Evolutionary conservation across 2,888 invertebrate genomes (phyloP), one percentile per base, ranked within the genome.

Genomic region (Helleia helle): DNA sequence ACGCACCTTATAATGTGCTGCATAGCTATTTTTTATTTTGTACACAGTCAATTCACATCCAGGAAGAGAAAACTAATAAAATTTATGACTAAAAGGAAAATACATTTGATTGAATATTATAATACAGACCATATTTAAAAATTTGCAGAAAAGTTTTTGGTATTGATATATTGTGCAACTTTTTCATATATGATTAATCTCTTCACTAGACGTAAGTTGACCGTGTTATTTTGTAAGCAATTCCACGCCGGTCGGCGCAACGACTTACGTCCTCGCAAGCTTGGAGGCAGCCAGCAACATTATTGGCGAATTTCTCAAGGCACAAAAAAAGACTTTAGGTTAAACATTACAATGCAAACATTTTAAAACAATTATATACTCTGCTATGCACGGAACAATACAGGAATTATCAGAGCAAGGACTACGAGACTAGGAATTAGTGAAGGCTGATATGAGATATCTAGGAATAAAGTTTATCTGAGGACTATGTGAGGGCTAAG

Each of bases 311-410:
- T 57, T 58, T 60, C 50, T 69, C 65, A 83, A 81, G 81, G 81
- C 81, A 83, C 81, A 71, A 80, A 71, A 71, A 56, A 80, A 79
- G 56, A 65, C 50, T 56, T 56, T 50, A 59, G 59, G 57, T 56
- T 49, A 56, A 56, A 54, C 51, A 47, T 48, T 43, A 50, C 38
- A 47, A 43, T 46, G 51, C 48, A 47, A 51, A 53, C 49, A 47
- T 43, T 53, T 36, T 40, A 48, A 52, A 52, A 52, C 50, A 51
- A 46, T 40, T 46, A 54, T 56, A 56, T 51, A 56, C 52, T 54
- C 46, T 52, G 42, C 45, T 48, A 47, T 39, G 44, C 47, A 52
- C 49, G 40, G 38, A 51, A 49, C 44, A 48, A 49, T 54, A 52
- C 54, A 54, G 52, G 49, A 51, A 53, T n/a, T 46, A 45, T 51